Base-by-base conservation (phyloP, 2,888 invertebrate species). In the Eupithecia dodoneata region DNA sequence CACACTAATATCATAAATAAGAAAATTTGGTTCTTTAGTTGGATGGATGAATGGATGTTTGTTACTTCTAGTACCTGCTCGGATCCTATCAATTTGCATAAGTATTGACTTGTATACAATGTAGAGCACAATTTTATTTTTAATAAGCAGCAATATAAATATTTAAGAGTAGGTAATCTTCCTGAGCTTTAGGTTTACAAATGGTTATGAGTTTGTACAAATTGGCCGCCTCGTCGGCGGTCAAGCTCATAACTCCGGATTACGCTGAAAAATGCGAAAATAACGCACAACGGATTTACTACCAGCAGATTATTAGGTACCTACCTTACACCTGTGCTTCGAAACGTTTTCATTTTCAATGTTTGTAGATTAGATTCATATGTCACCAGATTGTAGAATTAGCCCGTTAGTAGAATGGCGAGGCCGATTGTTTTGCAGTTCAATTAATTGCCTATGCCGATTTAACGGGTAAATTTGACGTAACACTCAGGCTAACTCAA, bases 191-290 rank as follows among this genome's bases (percentile, higher is more conserved):
- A 10, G 18, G 63, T 30, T 66, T 15, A 65, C 13, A 66, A 66
- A 66, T 42, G 65, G 41, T 65, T 65, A 66, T 66, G 42, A 41
- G 42, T 5, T 42, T 13, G 75, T 69, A 73, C 74, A 77, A 77
- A 80, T 76, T 73, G 74, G 71, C 63, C 49, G 65, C 65, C 71
- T 49, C 44, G 45, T 72, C 73, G 79, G 52, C 75, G 59, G 75
- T 75, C 52, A 66, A 66, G 73, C 18, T 59, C 71, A 79, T 81
- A 78, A 77, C 70, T 78, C 73, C 76, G 76, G 78, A 81, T 78
- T 79, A 78, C 45, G 66, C 6, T 66, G 59, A 76, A 77, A 76
- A 81, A 76, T 73, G 70, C 74, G 66, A 52, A 72, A 78, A 73
- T 76, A 77, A 74, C 76, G 55, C 45, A 71, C 52, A 69, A 59